A percentile compares a stretch with the other conserved stretches of the same genome.
Evolutionary conservation across 1,140 invertebrate species (phyloP).

Genomic region (Belonocnema kinseyi): DNA sequence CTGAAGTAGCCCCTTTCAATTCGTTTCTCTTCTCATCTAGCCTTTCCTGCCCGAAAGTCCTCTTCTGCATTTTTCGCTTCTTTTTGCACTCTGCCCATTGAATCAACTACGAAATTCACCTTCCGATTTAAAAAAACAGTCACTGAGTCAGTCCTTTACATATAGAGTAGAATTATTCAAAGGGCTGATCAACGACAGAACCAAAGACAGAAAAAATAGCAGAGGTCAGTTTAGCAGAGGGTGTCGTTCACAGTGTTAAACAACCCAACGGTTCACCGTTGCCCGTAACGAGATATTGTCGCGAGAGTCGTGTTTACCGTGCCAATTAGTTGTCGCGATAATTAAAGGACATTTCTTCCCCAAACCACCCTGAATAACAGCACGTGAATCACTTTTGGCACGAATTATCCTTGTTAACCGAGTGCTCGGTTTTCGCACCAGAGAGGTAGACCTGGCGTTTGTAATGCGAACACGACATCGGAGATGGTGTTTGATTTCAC

Average conservation of each 20-base stretch:
- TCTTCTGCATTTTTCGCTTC: slow-evolving; percentile 28
- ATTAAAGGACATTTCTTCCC: slow-evolving; percentile 28
- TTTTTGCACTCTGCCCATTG: slow-evolving; percentile 1
- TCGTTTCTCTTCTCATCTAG: slow-evolving; percentile 40
- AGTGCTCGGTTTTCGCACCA: slow-evolving; percentile 21
- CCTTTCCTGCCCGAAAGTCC: slow-evolving; percentile 27
- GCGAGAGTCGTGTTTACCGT: slow-evolving; percentile 17
- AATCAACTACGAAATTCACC: slow-evolving; percentile 43
- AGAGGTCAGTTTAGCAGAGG: background rate
- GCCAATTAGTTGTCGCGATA: slow-evolving; percentile 26
- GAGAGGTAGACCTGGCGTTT: background rate
- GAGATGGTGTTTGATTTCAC: slow-evolving; percentile 19
- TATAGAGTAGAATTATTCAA: slow-evolving; percentile 3
- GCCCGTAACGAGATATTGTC: slow-evolving; percentile 27
- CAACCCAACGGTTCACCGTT: slow-evolving; percentile 6
- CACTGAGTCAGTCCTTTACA: slow-evolving; percentile 6
- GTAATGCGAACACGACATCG: slow-evolving; percentile 23
- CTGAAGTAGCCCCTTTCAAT: slow-evolving; percentile 44
- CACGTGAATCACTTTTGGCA: slow-evolving; percentile 27
- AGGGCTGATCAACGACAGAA: background rate
- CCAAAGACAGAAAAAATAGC: background rate
- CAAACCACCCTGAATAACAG: background rate
- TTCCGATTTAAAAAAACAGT: slow-evolving; percentile 51
- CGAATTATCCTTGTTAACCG: slow-evolving; percentile 30
- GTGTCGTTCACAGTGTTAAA: slow-evolving; percentile 4